These are phyloP conservation scores for Lucinisca nassula DNA, from an alignment of 2,888 invertebrate genomes.

Conservation along the genomic window DNA sequence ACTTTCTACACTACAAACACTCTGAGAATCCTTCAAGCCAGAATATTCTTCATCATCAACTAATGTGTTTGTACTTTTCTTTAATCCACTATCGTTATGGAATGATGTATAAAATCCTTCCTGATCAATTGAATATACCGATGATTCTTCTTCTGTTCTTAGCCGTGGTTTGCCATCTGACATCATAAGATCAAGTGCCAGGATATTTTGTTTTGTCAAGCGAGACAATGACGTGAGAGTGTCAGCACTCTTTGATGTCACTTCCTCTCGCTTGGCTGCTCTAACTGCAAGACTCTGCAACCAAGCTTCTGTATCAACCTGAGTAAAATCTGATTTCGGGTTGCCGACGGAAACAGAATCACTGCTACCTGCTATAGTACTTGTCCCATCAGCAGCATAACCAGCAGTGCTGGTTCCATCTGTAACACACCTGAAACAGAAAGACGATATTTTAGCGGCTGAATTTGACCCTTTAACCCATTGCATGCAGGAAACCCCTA, in stretches of 20 bases:
- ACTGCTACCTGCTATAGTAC: conserved; percentile 74
- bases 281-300: conserved; percentile 80
- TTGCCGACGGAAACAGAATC: conserved; percentile 73
- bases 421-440: conserved; percentile 78
- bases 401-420: conserved; percentile 78
- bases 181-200: conserved; percentile 80
- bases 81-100: conserved; percentile 97
- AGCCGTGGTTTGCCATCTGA: conserved; percentile 66
- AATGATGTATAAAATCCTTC: conserved; percentile 99
- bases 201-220: conserved; percentile 81
- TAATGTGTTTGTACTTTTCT: conserved; percentile 78
- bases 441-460: too few species aligned
- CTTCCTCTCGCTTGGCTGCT: conserved; percentile 79
- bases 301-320: conserved; percentile 82
- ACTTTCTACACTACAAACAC: conserved; percentile 79
- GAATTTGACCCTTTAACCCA: too few species aligned
- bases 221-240: conserved; percentile 75
- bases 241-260: conserved; percentile 73
- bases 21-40: conserved; percentile 76
- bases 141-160: conserved; percentile 89
- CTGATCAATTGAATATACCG: conserved; percentile 98
- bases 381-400: conserved; percentile 79
- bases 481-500: too few species aligned
- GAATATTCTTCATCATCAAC: conserved; percentile 74
- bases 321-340: conserved; percentile 71